Evolutionary conservation across 23 tunicate genomes (phyloP), one percentile per base, ranked within the genome.

Genomic region (Phallusia fumigata): DNA sequence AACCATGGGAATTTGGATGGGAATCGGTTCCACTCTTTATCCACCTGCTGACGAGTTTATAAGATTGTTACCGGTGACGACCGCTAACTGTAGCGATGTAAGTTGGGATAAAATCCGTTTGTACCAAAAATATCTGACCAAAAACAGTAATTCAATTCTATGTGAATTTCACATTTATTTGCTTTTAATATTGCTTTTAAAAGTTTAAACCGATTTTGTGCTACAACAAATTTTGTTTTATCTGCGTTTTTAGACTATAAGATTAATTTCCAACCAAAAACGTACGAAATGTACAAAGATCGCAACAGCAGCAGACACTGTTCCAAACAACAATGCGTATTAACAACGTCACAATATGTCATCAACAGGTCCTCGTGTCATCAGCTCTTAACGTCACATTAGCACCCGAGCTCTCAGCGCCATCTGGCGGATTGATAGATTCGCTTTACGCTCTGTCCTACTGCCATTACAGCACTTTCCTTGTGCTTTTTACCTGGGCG

Each of bases 1-100:
- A 13, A 11, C 76, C 40, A 22, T 53, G 19, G 95, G 95, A 16
- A 77, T 89, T 5, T 89, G 95, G 95, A n/a, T 89, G 22, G 84
- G 77, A 52, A 58, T 89, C 30, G 95, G 95, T 21, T 89, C 95
- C 77, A 36, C 33, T n/a, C 31, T 74, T 36, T 89, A 87, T 74
- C 82, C 89, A 10, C 88, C 95, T 0, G 33, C 53, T 11, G 79
- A 18, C 30, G 89, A 89, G 75, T 89, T 89, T 47, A 80, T 84
- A n/a, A 74, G 95, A 65, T 22, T 31, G 21, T 64, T 89, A 53
- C 82, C 85, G 12, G 15, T 76, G 2, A 21, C 89, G 18, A 89
- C 82, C 1, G 88, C 80, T 0, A 80, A 80, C 24, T 89, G 95
- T 49, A 78, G 52, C 33, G 13, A 8, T 31, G 81, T 78, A 47